Evolutionary conservation across 1,140 invertebrate species (phyloP).

Genomic region (Gonioctena quinquepunctata): DNA sequence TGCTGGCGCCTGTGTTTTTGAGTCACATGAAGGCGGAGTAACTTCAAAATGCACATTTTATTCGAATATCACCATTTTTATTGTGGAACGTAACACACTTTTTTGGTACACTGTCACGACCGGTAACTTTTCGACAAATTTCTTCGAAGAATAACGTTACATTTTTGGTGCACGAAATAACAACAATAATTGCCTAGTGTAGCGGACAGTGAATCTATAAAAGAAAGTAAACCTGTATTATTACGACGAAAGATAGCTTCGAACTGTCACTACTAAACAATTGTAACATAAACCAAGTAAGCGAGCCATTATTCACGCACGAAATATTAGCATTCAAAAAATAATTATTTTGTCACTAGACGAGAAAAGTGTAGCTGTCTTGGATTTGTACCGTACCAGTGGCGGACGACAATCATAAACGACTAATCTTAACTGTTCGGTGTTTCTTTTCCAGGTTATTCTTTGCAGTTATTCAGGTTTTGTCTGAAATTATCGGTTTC

Average conservation of each 20-base stretch:
- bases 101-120: not conserved
- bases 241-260: not conserved
- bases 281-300: constrained; percentile 23
- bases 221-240: constrained; percentile 10
- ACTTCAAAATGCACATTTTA: constrained; percentile 29
- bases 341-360: constrained; percentile 7
- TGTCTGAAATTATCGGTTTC: not conserved
- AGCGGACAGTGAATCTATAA: constrained; percentile 5
- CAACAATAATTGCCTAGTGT: not conserved
- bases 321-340: constrained; percentile 25
- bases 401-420: not conserved
- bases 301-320: constrained; percentile 28
- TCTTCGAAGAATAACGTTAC: not conserved
- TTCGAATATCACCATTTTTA: not conserved
- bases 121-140: not conserved
- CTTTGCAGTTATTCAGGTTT: not conserved
- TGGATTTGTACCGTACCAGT: not conserved
- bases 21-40: constrained; percentile 25
- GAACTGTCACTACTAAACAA: constrained; percentile 23
- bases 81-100: not conserved
- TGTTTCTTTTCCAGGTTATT: not conserved
- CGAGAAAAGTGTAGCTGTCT: constrained; percentile 11
- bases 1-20: constrained; percentile 18
- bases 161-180: not conserved
- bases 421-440: not conserved